Conservation (phyloP, 2,113 vertebrate genomes). For the Dolichotis patagonum region DNA sequence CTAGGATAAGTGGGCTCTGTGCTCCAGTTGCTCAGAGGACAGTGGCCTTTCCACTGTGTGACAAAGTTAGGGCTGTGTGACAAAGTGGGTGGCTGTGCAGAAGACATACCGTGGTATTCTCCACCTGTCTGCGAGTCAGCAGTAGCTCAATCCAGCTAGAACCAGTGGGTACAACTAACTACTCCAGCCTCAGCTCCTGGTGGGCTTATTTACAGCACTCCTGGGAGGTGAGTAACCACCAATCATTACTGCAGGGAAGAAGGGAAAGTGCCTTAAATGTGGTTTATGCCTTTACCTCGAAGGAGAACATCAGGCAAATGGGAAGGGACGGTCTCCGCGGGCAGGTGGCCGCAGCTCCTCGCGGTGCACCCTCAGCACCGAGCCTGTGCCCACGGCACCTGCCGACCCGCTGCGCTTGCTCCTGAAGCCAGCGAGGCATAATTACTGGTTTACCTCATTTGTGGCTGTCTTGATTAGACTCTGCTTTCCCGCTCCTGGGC, state of each 20-base stretch:
- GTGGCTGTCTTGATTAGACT: background rate
- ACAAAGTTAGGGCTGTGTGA: background rate
- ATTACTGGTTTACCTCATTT: background rate
- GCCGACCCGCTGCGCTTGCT: background rate
- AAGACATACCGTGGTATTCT: background rate
- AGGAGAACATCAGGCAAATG: constrained; percentile 45
- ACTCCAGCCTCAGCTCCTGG: background rate
- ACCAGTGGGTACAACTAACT: constrained; percentile 36
- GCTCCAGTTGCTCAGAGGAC: background rate
- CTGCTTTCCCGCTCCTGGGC: background rate
- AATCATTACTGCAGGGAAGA: constrained; percentile 47
- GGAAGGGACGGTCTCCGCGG: background rate
- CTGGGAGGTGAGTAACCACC: constrained; percentile 4
- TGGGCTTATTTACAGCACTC: background rate
- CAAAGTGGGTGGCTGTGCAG: background rate
- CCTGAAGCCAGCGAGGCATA: background rate
- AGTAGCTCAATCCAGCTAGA: constrained; percentile 37
- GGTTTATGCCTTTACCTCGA: constrained; percentile 38
- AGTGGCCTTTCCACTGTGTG: background rate
- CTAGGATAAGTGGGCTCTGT: background rate
- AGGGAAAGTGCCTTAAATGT: constrained; percentile 44
- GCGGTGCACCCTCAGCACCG: background rate
- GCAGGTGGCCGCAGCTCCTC: background rate
- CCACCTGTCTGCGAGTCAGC: background rate
- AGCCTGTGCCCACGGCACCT: background rate